Base-by-base conservation (phyloP, 2,113 vertebrate species). In the Cranoglanis bouderius region DNA sequence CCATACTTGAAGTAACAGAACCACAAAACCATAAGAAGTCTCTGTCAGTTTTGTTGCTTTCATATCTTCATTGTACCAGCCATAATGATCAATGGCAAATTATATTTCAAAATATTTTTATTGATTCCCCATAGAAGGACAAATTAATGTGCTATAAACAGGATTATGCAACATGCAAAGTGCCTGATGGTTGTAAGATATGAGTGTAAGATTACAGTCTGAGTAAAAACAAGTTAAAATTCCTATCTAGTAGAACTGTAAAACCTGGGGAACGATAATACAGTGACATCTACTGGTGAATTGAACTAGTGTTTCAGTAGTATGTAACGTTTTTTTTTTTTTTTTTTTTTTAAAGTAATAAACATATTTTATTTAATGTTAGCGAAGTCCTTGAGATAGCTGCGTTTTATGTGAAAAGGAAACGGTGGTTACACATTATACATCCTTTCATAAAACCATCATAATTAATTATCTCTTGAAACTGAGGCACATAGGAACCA, bases 221-320 rank as follows among this genome's bases (percentile, higher is more conserved):
- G 26, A 24, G 61, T 63, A 59, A 63, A 63, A 63, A 63, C 26
- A 61, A 61, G 7, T n/a, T 51, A 51, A 78, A 49, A 6, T 6
- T 78, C 13, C 40, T 75, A 13, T 18, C 38, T 0, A 0, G 0
- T 18, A 51, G 5, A n/a, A 3, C 49, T 53, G 49, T 51, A 53
- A 19, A 32, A 53, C 7, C 19, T 13, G 29, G 29, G 49, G 75
- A n/a, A 82, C 19, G 53, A 38, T 53, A 9, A 32, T 46, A 91
- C 83, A 93, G 86, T 80, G 94, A 51, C 93, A 89, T 91, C 95
- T 95, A 89, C 78, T 92, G 95, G 72, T 85, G 24, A 14, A 2
- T 38, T 80, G 4, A 38, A 57, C 14, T 35, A 72, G 32, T 84
- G 81, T 49, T 59, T 67, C 14, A 32, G 0, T 21, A n/a, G 38